Evolutionary conservation across 2,113 vertebrate species (phyloP), one percentile per base, ranked within the genome.

Genomic region (Sitta europaea): DNA sequence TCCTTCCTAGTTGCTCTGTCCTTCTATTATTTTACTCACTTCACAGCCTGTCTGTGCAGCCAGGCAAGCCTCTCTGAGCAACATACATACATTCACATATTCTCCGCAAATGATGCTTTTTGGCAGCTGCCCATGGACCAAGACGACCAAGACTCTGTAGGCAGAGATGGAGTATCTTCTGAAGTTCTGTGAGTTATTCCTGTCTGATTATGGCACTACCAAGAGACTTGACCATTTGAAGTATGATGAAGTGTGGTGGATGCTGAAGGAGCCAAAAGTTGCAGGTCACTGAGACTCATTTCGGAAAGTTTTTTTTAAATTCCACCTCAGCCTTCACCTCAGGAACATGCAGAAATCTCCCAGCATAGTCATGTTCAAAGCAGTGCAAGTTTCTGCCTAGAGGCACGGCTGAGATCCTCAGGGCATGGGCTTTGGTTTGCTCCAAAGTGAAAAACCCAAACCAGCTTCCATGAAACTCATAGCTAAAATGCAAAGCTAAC

Each of bases 251-350:
- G 91, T 97, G 91, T 90, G 1, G 5, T 59, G 58, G 68, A 84
- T 55, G 75, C 50, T 81, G 81, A 92, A 75, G 36, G 35, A 93
- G 94, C 92, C 95, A 92, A 85, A 85, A 93, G 16, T 8, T 59
- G 50, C 72, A 35, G 90, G 83, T 87, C 53, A 59, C 43, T 54
- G 62, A 79, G 78, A 40, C 63, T 81, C n/a, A 67, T 93, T 90
- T 90, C 71, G 59, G 81, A 54, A 91, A 78, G 55, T 25, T 80
- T 36, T 88, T 96, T 95, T 92, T 74, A 71, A 94, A 86, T 95
- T 84, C 82, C 75, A 90, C 78, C 9, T 43, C 63, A 74, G 55
- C 38, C 59, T 70, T 94, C 0, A 0, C 78, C 55, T 91, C 33
- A 50, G 45, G 79, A 79, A 74, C 3, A 5, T 57, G 57, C 86